Evolutionary conservation across 2,113 vertebrate species (phyloP), one percentile per base, ranked within the genome.

Genomic region (Lepus timidus): DNA sequence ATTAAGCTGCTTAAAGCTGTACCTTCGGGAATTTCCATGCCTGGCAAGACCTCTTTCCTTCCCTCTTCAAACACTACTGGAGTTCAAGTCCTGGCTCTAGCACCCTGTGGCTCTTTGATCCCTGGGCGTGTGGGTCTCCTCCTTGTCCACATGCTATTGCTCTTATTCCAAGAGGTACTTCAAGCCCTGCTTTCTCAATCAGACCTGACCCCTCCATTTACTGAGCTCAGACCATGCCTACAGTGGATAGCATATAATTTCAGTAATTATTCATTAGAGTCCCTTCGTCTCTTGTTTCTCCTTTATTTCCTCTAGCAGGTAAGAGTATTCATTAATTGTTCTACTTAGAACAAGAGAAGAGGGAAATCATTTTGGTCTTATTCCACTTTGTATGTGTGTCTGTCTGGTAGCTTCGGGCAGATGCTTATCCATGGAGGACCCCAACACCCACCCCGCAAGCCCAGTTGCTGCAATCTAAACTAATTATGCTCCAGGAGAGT

Each of bases 331-430:
- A 64, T 39, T 70, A 39, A 23, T 14, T 73, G 76, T 85, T 85
- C 85, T 85, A n/a, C 44, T 82, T 22, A 20, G 23, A 95, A 79
- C 3, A n/a, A 89, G 86, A 83, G 64, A 78, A 64, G 14, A 80
- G 23, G 74, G 51, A 44, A 82, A 29, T 78, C 68, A 88, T 14
- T 70, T 25, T 64, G 51, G 8, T 58, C 4, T 55, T n/a, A 67
- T 3, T 75, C 36, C 79, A 44, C 39, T 39, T 25, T 67, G 39
- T 71, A 2, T 7, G 0, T 20, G 61, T 71, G 11, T 51, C 27
- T 82, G 64, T 51, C 31, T 82, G 64, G 20, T 6, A 61, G 73
- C 20, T 27, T 62, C 39, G 17, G 3, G 44, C 79, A 91, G 22
- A 70, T 74, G 44, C 36, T 23, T 51, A 19, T 52, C 33, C 83